A percentile compares a stretch with the other conserved stretches of the same genome.
Conservation (phyloP, 2,888 invertebrate genomes). For the Thecocarcelia acutangulata region DNA sequence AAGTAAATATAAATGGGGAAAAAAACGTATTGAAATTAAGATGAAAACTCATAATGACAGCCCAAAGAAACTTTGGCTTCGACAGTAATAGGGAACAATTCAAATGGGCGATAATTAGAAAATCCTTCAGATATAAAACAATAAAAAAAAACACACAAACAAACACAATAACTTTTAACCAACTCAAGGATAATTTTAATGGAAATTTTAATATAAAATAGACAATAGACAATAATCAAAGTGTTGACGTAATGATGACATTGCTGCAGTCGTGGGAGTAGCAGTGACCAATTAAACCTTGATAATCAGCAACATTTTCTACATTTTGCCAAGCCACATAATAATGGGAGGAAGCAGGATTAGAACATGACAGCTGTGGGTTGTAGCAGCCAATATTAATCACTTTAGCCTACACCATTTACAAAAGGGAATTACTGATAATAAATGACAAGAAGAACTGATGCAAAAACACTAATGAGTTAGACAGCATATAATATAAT, state of each 20-base stretch:
- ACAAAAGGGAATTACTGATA: no score
- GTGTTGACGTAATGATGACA: slow-evolving; percentile 12
- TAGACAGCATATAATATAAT: no score
- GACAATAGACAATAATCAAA: slow-evolving; percentile 11
- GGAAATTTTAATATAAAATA: slow-evolving; percentile 38
- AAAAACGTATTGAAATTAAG: slow-evolving; percentile 25
- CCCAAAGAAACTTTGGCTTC: slow-evolving; percentile 34
- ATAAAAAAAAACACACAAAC: slow-evolving; percentile 5
- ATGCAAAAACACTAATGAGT: neutral
- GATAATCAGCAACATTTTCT: slow-evolving; percentile 18
- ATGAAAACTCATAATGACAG: slow-evolving; percentile 42
- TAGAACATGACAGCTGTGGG: neutral
- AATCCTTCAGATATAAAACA: slow-evolving; percentile 29
- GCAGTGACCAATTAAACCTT: slow-evolving; percentile 40
- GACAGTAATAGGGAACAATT: slow-evolving; percentile 15
- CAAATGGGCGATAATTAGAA: slow-evolving; percentile 60
- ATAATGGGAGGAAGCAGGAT: slow-evolving; percentile 1
- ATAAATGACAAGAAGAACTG: neutral
- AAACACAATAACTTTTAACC: slow-evolving; percentile 1
- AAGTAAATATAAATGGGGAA: neutral
- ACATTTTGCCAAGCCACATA: neutral
- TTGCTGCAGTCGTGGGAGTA: neutral
- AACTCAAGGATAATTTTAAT: slow-evolving; percentile 46
- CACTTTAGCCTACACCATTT: no score
- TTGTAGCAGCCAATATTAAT: neutral